Base-by-base conservation (phyloP, 1,140 invertebrate genomes). In the Zeugodacus cucurbitae region DNA sequence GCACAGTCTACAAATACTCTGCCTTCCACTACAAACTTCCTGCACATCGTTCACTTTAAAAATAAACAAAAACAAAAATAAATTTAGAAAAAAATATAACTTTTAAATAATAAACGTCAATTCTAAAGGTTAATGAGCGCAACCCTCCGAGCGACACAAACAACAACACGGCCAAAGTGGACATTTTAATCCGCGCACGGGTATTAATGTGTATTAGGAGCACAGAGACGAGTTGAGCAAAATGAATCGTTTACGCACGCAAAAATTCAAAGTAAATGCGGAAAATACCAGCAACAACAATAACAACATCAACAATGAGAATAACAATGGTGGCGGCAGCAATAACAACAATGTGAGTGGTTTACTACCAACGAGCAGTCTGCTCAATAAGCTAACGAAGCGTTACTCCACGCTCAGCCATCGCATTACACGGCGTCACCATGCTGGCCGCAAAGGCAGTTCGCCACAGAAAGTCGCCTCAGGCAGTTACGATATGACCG, bases 401-500 rank as follows among this genome's bases (percentile, higher is more conserved):
- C 91, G 93, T 1, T 93, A 93, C 85, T 93, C 92, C 32, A 91
- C 90, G 32, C 89, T 93, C 32, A 91, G 91, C 48, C 90, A 91
- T 82, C 91, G 91, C 41, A 90, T 93, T 34, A 90, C 90, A 87
- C 90, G 91, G n/a, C 91, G 91, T 0, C 89, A 90, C 70, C 86
- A 91, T n/a, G 44, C 48, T 41, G 90, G 90, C 11, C 92, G 90
- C 87, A 89, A 87, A 3, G 48, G 89, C 20, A 89, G 44, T 1
- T 91, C 91, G 57, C 90, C 91, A 10, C 89, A 88, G 22, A 93
- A 92, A 59, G 70, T 91, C 10, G 87, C 89, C 1, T 90, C 89
- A 0, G 93, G 93, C 26, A 93, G 93, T 88, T 93, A 93, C 89
- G 91, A 93, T 85, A 93, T 93, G 93, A 93, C 90, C 32, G 92